Conservation (phyloP, 2,888 invertebrate genomes). For the Galeruca laticollis region DNA sequence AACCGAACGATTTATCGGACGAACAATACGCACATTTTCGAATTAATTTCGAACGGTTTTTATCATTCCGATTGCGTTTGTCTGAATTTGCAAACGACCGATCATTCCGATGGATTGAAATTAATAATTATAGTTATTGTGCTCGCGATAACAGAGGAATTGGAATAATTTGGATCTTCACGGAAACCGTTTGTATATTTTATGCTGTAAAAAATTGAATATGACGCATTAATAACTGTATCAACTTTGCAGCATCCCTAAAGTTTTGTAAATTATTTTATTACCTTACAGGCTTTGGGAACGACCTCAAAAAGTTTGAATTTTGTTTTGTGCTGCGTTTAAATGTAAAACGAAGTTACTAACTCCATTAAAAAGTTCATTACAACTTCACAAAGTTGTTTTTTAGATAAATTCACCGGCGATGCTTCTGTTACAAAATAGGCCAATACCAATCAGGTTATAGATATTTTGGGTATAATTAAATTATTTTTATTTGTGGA, state of each 20-base stretch:
- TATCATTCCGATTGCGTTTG: background rate
- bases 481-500: no score
- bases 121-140: background rate
- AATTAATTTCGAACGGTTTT: background rate
- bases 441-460: no score
- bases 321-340: background rate
- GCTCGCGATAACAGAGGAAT: no score
- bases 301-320: background rate
- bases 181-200: no score
- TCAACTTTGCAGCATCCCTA: no score
- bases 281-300: background rate
- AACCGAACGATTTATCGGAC: background rate
- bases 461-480: no score
- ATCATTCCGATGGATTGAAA: background rate
- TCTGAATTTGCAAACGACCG: background rate
- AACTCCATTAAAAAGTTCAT: background rate
- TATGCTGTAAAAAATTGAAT: no score
- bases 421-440: no score
- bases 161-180: no score
- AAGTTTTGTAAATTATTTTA: background rate
- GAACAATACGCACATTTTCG: background rate
- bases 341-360: background rate
- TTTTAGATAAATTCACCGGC: background rate
- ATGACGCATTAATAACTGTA: no score
- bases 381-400: background rate